A percentile compares a stretch with the other conserved stretches of the same genome.
Evolutionary conservation across 2,888 invertebrate species (phyloP).

Genomic region (Sesia bembeciformis): DNA sequence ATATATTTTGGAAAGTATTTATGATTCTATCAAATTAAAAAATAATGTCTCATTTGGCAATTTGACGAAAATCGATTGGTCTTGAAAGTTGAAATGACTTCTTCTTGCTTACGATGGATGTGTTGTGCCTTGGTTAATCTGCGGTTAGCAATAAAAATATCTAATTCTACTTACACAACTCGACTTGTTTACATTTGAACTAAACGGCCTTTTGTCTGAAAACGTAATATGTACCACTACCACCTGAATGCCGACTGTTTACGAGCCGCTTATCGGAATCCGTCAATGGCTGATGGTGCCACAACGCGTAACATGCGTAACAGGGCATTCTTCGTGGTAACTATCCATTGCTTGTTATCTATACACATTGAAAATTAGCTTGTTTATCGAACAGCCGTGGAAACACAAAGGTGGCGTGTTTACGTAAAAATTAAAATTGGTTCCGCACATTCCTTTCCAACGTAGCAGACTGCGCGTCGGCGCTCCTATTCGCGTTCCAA

Average conservation of each 20-base stretch:
- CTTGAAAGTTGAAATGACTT: too few species aligned
- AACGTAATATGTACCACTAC: neutral
- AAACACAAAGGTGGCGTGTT: too few species aligned
- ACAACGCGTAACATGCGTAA: slow-evolving; percentile 2
- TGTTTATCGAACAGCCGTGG: too few species aligned
- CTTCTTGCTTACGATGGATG: too few species aligned
- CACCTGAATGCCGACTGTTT: neutral
- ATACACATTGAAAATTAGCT: too few species aligned
- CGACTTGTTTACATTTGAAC: neutral
- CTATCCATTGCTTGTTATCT: slow-evolving; percentile 11
- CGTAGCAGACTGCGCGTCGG: slow-evolving; percentile 41
- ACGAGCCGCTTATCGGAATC: slow-evolving; percentile 19
- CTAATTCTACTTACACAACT: neutral
- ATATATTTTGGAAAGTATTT: too few species aligned
- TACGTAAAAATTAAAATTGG: neutral
- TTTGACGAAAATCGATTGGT: too few species aligned
- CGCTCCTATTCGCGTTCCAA: slow-evolving; percentile 13
- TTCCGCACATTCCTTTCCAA: slow-evolving; percentile 10
- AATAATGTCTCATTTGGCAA: too few species aligned
- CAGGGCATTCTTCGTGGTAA: slow-evolving; percentile 13
- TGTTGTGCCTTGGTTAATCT: too few species aligned
- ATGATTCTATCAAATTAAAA: too few species aligned
- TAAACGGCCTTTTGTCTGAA: neutral
- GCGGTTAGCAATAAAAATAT: too few species aligned
- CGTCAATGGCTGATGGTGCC: slow-evolving; percentile 13